A percentile compares a stretch with the other conserved stretches of the same genome.
These are phyloP conservation scores for Cremastobaeus sp. DNA, from an alignment of 2,888 invertebrate species.

Conservation along the genomic window DNA sequence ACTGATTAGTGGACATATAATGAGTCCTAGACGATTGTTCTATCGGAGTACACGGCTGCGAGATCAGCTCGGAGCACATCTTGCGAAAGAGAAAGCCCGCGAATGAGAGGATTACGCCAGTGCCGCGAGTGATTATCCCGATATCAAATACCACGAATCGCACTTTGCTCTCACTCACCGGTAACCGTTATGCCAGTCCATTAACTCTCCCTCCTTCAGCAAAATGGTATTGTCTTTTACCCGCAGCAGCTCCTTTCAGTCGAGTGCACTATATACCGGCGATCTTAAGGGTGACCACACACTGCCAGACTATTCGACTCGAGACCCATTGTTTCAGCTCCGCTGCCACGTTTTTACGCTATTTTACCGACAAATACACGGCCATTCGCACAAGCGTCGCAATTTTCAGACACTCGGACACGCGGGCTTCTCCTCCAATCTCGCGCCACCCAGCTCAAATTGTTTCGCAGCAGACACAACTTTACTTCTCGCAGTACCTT, in stretches of 20 bases:
- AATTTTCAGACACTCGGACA: slow-evolving; percentile 30
- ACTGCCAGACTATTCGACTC: slow-evolving; percentile 48
- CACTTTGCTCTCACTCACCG: slow-evolving; percentile 71
- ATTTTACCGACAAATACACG: slow-evolving; percentile 40
- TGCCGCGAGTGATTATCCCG: slow-evolving; percentile 74
- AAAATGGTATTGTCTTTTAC: slow-evolving; percentile 64
- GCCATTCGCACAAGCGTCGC: slow-evolving; percentile 18
- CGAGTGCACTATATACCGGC: slow-evolving; percentile 58
- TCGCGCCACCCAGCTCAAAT: slow-evolving; percentile 11
- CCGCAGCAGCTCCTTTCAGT: slow-evolving; percentile 61
- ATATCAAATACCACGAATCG: slow-evolving; percentile 78
- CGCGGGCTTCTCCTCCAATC: slow-evolving; percentile 25
- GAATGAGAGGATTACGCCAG: slow-evolving; percentile 61
- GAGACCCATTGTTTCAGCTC: slow-evolving; percentile 44
- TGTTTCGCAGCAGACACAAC: slow-evolving; percentile 23
- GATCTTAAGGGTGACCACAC: slow-evolving; percentile 61
- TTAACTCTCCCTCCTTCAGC: slow-evolving; percentile 63
- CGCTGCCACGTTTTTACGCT: slow-evolving; percentile 45
- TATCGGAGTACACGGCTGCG: slow-evolving; percentile 43
- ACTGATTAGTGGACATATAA: slow-evolving; percentile 20
- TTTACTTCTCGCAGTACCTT: not conserved
- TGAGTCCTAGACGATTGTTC: slow-evolving; percentile 62
- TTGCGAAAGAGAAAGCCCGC: slow-evolving; percentile 65
- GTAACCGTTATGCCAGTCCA: slow-evolving; percentile 65
- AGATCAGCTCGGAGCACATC: slow-evolving; percentile 58